Evolutionary conservation across 2,888 invertebrate species (phyloP), one percentile per base, ranked within the genome.

Genomic region (Gymnoscelis rufifasciata): DNA sequence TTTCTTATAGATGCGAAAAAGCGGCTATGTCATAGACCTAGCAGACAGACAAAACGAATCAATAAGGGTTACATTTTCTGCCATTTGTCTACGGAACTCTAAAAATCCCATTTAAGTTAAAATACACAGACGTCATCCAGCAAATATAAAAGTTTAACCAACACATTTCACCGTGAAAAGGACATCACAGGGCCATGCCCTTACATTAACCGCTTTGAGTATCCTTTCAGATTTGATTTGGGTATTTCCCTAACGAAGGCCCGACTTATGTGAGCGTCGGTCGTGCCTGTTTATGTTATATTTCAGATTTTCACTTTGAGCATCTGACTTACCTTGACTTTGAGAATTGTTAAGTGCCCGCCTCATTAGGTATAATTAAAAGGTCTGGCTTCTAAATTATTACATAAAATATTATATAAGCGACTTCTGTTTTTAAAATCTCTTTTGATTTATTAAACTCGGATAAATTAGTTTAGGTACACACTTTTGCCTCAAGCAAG

Each of bases 271-370:
- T 29, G 38, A 38, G 42, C 40, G 43, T 48, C 47, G 43, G n/a
- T 47, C 33, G 43, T 38, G 46, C 47, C 52, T 58, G 52, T 64
- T 62, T 53, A 42, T 36, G 44, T 45, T 43, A 59, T 60, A 63
- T 66, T 54, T 58, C 60, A 63, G 58, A 47, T 55, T 58, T 60
- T 63, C 54, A 38, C 60, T 68, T 68, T 66, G 57, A 59, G 57
- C 52, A 45, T 57, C 52, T 57, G 57, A 64, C 57, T 68, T 62
- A 46, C 49, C 56, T 54, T 54, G 56, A 64, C 63, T 69, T 67
- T 60, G 56, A 62, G 62, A 50, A 57, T 57, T 56, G 50, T 55
- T 51, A 59, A 63, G 57, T 59, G 51, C 55, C 53, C 23, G 12
- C 28, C 10, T 15, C 28, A 43, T 40, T 26, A 26, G 23, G 13